Evolutionary conservation across 2,113 vertebrate species (phyloP), one percentile per base, ranked within the genome.

Genomic region (Prolemur simus): DNA sequence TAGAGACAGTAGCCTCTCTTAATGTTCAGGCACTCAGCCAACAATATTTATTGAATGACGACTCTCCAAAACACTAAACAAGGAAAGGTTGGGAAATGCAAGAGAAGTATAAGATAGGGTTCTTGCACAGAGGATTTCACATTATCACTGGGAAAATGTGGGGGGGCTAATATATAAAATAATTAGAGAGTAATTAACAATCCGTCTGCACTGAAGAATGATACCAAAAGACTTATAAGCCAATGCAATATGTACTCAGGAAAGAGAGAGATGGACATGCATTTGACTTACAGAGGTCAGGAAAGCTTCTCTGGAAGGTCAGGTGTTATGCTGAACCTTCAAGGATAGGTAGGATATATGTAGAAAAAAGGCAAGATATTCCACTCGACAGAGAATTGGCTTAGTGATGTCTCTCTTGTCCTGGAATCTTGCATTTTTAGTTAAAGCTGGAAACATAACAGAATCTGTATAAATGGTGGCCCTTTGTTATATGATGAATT

Each of bases 371-470:
- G 13, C 17, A 66, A 87, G 6, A 34, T 66, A 74, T 12, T 49
- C 60, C 14, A 74, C 5, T 87, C 2, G 1, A 69, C 25, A 84
- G 29, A 88, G 21, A 87, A 66, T 25, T 76, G 32, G 32, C 37
- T 54, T 77, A n/a, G 3, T 37, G 82, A 77, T 18, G 81, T 81
- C 34, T 88, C 21, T 73, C 17, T 17, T 58, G 23, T 66, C 71
- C 21, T 54, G 42, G 45, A 92, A 88, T 45, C 82, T 77, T 66
- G 52, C 25, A 32, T 39, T 88, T 90, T 91, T 80, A 71, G 74
- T 63, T 93, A 71, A 96, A 45, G 66, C 17, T 91, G n/a, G 90
- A 96, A 91, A 92, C 47, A 92, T 27, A 58, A 89, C 52, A 68
- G 97, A 84, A 60, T 15, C 21, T 47, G 2, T 32, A 68, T 45